Evolutionary conservation across 2,113 vertebrate species (phyloP).

Genomic region (Ovis aries): ARS-UI_Ramb_v3.0 NC_056074.1:33798001-33798500

Average conservation of each 20-base stretch:
- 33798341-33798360: background rate
- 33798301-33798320: background rate
- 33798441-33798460: background rate
- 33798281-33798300: background rate
- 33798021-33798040: no score
- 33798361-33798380: background rate
- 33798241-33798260: background rate
- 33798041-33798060: no score
- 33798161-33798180: no score
- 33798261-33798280: background rate
- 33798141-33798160: no score
- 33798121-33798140: no score
- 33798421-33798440: background rate
- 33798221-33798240: background rate
- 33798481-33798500: background rate
- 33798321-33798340: background rate
- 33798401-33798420: background rate
- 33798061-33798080: no score
- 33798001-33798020: no score
- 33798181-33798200: no score
- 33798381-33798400: background rate
- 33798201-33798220: background rate
- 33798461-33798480: background rate
- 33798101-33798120: no score
- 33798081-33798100: no score